These are phyloP conservation scores for Taxidea taxus DNA, from an alignment of 2,113 vertebrate species.

Conservation along the genomic window DNA sequence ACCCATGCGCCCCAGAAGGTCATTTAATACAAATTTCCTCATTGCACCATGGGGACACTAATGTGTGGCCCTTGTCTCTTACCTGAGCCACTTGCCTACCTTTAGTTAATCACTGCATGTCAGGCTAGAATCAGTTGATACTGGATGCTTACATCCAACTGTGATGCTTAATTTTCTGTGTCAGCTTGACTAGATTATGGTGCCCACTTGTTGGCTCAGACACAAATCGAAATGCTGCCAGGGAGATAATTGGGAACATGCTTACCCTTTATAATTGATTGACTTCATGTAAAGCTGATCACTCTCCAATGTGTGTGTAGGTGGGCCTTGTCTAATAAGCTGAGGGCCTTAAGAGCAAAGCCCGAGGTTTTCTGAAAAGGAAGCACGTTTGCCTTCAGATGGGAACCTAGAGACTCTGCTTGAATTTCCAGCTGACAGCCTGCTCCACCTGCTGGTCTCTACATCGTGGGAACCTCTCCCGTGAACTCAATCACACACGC, in stretches of 20 bases:
- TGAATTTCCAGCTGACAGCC: no score
- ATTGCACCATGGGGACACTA: background rate
- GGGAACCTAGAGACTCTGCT: background rate
- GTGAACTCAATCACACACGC: background rate
- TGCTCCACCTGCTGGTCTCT: background rate
- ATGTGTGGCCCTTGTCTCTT: background rate
- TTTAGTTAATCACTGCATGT: background rate
- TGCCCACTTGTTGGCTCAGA: background rate
- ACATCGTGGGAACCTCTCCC: background rate
- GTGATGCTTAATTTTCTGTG: background rate
- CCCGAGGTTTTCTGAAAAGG: background rate
- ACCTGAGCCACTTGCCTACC: background rate
- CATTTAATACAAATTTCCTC: background rate
- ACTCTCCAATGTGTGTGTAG: background rate
- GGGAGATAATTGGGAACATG: background rate
- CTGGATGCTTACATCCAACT: background rate
- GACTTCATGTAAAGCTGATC: background rate
- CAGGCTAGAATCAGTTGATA: background rate
- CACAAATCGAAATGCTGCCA: background rate
- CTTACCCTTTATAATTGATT: background rate
- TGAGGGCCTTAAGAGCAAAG: background rate
- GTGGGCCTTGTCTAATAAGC: background rate
- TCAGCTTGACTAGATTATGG: background rate
- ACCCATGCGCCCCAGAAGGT: no score
- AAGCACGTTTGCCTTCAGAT: background rate